Conservation (phyloP, 2,888 invertebrate genomes). For the Zhuqinia jingwanae region DNA sequence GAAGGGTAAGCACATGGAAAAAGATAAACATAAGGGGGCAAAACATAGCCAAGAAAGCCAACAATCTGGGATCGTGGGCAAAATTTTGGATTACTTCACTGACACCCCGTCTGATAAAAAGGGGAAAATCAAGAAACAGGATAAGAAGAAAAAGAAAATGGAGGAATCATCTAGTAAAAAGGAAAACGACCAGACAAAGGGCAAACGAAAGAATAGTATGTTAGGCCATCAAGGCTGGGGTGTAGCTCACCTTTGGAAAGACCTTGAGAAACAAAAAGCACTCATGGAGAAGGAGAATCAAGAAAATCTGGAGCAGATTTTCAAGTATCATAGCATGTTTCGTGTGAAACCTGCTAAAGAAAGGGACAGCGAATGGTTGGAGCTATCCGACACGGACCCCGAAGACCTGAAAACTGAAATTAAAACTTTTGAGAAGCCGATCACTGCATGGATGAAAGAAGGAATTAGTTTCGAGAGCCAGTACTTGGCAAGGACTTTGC, state of each 20-base stretch:
- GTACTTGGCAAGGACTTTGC: slow-evolving; percentile 38
- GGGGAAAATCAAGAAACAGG: not conserved
- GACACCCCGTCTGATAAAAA: too few relatives aligned
- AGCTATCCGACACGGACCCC: slow-evolving; percentile 60
- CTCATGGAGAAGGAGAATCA: slow-evolving; percentile 33
- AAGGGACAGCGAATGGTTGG: slow-evolving; percentile 71
- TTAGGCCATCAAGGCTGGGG: too few relatives aligned
- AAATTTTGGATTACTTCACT: not conserved
- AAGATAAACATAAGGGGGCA: not conserved
- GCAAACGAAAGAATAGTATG: too few relatives aligned
- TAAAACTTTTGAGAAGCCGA: slow-evolving; percentile 20
- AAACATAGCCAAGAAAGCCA: not conserved
- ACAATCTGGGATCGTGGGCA: not conserved
- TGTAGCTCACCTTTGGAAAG: too few relatives aligned
- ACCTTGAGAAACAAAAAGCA: not conserved
- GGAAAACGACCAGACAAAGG: too few relatives aligned
- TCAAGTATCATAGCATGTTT: slow-evolving; percentile 39
- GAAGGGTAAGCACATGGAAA: slow-evolving; percentile 7
- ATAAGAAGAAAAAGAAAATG: not conserved
- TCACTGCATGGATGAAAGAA: slow-evolving; percentile 49
- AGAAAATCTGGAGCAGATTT: slow-evolving; percentile 31
- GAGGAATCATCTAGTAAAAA: too few relatives aligned
- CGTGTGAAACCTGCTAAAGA: slow-evolving; percentile 42
- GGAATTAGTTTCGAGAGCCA: slow-evolving; percentile 71
- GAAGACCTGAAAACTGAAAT: slow-evolving; percentile 25